Conservation (phyloP, 2,113 vertebrate genomes). For the Pampusana beccarii region DNA sequence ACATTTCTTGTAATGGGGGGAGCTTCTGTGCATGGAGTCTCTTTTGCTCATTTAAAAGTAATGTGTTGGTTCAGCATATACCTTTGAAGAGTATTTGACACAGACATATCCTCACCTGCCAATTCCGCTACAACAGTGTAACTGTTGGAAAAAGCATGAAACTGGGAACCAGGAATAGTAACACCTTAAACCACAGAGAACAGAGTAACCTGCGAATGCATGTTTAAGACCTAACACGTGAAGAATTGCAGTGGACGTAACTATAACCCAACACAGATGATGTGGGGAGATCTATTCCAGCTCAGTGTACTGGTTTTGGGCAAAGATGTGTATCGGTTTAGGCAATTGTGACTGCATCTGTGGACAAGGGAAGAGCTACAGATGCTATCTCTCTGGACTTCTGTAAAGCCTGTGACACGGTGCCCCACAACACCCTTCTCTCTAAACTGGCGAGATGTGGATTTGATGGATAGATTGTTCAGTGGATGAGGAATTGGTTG, state of each 20-base stretch:
- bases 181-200: neutral
- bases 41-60: neutral
- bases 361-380: neutral
- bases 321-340: neutral
- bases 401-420: no score
- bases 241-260: neutral
- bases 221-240: neutral
- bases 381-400: no score
- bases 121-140: neutral
- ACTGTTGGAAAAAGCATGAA: neutral
- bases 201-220: rapidly evolving
- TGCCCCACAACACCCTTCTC: no score
- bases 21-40: neutral
- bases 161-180: neutral
- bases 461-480: no score
- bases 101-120: neutral
- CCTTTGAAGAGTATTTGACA: neutral
- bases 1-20: rapidly evolving
- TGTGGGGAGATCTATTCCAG: neutral
- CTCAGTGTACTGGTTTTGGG: neutral
- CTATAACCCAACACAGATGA: neutral
- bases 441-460: no score
- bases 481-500: no score
- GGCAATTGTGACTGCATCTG: neutral
- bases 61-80: neutral